Evolutionary conservation across 30 jellyfish, hydroid and myxozoan genomes (phyloP).

Genomic region (Rhopilema esculentum): DNA sequence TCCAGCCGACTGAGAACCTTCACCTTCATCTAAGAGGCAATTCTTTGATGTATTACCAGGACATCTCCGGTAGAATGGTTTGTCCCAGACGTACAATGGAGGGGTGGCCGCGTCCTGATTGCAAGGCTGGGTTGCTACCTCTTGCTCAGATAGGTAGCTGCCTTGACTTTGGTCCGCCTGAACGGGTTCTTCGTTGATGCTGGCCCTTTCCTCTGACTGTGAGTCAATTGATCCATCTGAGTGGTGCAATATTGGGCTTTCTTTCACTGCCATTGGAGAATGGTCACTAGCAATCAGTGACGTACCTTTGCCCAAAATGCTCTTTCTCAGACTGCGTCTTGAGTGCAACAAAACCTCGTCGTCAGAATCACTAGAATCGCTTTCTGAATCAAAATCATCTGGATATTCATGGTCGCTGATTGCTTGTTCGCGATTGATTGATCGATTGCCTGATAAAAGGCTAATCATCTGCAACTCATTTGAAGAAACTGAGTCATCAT

Average conservation of each 20-base stretch:
- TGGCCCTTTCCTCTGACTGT: neutral
- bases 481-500: constrained; percentile 33
- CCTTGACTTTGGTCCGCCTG: neutral
- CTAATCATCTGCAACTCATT: constrained; percentile 13
- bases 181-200: neutral
- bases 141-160: neutral
- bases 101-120: neutral
- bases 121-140: neutral
- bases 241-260: neutral
- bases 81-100: constrained; percentile 22
- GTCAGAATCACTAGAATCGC: constrained; percentile 45
- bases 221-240: neutral
- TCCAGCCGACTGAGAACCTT: neutral
- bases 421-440: neutral
- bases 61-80: constrained; percentile 32
- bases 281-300: neutral
- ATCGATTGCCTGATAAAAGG: constrained; percentile 21
- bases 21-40: neutral
- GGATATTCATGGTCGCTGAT: neutral
- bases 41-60: constrained; percentile 31
- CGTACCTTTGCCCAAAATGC: constrained; percentile 29
- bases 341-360: constrained; percentile 50
- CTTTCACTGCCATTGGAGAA: neutral
- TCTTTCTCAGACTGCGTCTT: constrained; percentile 59
- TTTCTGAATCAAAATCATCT: neutral